Conservation (phyloP, 2,113 vertebrate genomes). For the Chiloscyllium plagiosum region DNA sequence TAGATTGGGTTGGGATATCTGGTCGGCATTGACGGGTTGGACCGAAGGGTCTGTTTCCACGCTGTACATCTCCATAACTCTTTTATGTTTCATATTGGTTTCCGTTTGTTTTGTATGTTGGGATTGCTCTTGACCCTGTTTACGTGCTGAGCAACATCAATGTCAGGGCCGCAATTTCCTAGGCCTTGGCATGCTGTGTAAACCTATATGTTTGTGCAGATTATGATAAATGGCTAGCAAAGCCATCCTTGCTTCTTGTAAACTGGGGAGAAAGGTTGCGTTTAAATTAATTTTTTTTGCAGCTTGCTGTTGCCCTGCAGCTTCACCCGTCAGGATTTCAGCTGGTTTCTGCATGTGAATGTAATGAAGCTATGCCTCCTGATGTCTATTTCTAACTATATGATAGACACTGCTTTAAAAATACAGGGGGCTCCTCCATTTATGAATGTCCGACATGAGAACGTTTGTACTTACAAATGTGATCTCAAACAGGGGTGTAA, state of each 20-base stretch:
- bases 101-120: background rate
- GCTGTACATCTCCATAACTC: too few species aligned
- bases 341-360: background rate
- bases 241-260: background rate
- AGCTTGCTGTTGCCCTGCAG: background rate
- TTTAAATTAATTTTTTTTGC: background rate
- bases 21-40: too few species aligned
- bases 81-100: background rate
- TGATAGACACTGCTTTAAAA: background rate
- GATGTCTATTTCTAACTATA: background rate
- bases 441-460: too few species aligned
- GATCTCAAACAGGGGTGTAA: too few species aligned
- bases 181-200: background rate
- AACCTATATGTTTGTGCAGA: background rate
- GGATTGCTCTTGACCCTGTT: background rate
- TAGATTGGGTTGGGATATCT: too few species aligned
- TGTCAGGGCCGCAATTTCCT: background rate
- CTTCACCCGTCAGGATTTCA: background rate
- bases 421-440: too few species aligned
- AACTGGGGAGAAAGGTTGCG: background rate
- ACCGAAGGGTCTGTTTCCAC: too few species aligned
- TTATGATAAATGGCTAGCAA: background rate
- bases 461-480: too few species aligned
- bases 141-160: background rate
- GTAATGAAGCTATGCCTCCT: background rate